Evolutionary conservation across 2,888 invertebrate genomes (phyloP).

Genomic region (Drosophila helvetica): DNA sequence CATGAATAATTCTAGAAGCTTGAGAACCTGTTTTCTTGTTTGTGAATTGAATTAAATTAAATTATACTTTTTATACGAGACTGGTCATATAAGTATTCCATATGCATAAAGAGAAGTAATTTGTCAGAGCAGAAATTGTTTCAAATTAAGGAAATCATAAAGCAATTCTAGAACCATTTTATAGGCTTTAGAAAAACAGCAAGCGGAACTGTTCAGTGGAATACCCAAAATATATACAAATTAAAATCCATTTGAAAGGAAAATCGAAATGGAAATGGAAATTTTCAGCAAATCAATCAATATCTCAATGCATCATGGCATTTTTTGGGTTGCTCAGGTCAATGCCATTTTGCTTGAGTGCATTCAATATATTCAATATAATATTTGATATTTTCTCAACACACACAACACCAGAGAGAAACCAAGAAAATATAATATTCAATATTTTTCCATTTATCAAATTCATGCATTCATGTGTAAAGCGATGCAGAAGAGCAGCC

Average conservation of each 20-base stretch:
- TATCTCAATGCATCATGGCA: slow-evolving; percentile 44
- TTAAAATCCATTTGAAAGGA: slow-evolving; percentile 26
- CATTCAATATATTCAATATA: slow-evolving; percentile 45
- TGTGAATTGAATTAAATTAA: slow-evolving; percentile 3
- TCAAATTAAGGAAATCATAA: slow-evolving; percentile 21
- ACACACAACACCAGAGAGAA: not conserved
- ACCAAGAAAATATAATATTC: slow-evolving; percentile 23
- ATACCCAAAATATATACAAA: slow-evolving; percentile 37
- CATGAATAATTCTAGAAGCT: not conserved
- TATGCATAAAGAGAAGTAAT: not conserved
- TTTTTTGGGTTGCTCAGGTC: slow-evolving; percentile 46
- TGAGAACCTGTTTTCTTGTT: slow-evolving; percentile 8
- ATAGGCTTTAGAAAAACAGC: slow-evolving; percentile 29
- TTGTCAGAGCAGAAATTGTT: not conserved
- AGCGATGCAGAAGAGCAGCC: slow-evolving; percentile 31
- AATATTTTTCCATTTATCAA: slow-evolving; percentile 60
- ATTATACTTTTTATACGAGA: not conserved
- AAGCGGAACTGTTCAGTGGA: slow-evolving; percentile 17
- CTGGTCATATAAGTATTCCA: not conserved
- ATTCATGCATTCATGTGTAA: slow-evolving; percentile 58
- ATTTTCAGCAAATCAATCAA: slow-evolving; percentile 58
- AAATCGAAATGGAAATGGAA: slow-evolving; percentile 37
- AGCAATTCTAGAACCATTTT: slow-evolving; percentile 19
- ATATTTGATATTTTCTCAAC: slow-evolving; percentile 28
- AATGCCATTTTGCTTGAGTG: slow-evolving; percentile 49